A percentile compares a stretch with the other conserved stretches of the same genome.
phyloP scores from a whole-genome alignment of 1,140 invertebrate genomes.

The Temnothorax curvispinosus region DNA sequence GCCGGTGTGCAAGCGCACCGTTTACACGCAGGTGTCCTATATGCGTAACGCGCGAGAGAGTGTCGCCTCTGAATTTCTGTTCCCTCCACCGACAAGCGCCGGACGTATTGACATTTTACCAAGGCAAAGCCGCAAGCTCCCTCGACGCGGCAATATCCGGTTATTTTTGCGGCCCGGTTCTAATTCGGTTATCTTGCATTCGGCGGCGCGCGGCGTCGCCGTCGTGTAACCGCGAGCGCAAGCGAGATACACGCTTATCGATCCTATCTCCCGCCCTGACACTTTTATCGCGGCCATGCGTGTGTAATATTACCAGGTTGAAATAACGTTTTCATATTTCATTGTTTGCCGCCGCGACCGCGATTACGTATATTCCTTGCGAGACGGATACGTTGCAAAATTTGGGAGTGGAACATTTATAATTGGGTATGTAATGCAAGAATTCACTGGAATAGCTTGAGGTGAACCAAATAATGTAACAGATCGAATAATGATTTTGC shows the following conservation, averaged over 20 bases:
- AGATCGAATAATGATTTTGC: background rate
- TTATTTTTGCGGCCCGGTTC: constrained; percentile 41
- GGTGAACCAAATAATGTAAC: background rate
- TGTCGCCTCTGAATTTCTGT: constrained; percentile 45
- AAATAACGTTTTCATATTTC: constrained; percentile 27
- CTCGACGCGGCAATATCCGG: background rate
- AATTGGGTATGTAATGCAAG: background rate
- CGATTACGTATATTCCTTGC: background rate
- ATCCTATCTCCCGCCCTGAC: constrained; percentile 20
- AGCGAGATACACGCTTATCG: constrained; percentile 39
- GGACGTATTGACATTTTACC: constrained; percentile 53
- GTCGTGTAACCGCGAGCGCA: background rate
- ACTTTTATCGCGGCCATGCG: constrained; percentile 9
- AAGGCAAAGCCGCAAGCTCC: constrained; percentile 26
- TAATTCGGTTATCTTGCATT: constrained; percentile 36
- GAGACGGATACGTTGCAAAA: background rate
- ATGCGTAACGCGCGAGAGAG: constrained; percentile 29
- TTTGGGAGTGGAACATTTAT: too few relatives aligned
- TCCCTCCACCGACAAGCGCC: constrained; percentile 26
- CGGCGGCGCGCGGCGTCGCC: background rate
- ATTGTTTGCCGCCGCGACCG: background rate
- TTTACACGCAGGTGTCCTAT: constrained; percentile 59
- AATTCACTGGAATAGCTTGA: background rate
- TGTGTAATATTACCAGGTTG: background rate
- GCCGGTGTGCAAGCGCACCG: constrained; percentile 36